A percentile compares a stretch with the other conserved stretches of the same genome.
These are phyloP conservation scores for Hylomyscus alleni DNA, from an alignment of 2,797 vertebrate genomes.

Conservation along the genomic window DNA sequence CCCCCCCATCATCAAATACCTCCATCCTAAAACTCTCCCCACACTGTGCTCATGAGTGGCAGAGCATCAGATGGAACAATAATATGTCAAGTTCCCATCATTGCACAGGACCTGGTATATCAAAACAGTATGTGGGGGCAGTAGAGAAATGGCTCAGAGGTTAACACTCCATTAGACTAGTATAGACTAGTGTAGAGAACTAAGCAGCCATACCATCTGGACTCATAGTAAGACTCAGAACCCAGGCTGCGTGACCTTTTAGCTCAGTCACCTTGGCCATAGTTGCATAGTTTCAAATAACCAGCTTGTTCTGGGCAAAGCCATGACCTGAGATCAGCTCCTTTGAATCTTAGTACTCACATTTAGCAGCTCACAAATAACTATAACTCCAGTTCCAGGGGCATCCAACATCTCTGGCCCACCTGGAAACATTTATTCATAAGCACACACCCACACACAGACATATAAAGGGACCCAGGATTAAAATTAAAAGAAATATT, in stretches of 20 bases:
- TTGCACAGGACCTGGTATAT: neutral
- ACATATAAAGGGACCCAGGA: neutral
- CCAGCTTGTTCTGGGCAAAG: conserved; percentile 95
- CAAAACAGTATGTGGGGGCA: neutral
- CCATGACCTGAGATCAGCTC: conserved; percentile 95
- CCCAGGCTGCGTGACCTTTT: conserved; percentile 93
- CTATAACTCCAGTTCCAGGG: neutral
- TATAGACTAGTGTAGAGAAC: neutral
- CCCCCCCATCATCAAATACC: neutral
- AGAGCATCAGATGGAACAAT: neutral
- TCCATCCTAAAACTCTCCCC: neutral
- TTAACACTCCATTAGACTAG: neutral
- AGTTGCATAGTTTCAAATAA: conserved; percentile 97
- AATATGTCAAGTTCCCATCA: neutral
- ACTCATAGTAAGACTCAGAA: conserved; percentile 94
- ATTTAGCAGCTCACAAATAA: neutral
- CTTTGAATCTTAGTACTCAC: neutral
- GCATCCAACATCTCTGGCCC: neutral
- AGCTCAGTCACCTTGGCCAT: conserved; percentile 94
- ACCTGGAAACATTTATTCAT: neutral
- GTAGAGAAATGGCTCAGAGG: neutral
- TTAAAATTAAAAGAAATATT: neutral
- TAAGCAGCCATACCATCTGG: conserved; percentile 80
- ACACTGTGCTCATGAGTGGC: fast-evolving
- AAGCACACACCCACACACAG: neutral